Evolutionary conservation across 2,888 invertebrate species (phyloP).

Genomic region (Oxytorus armatus): DNA sequence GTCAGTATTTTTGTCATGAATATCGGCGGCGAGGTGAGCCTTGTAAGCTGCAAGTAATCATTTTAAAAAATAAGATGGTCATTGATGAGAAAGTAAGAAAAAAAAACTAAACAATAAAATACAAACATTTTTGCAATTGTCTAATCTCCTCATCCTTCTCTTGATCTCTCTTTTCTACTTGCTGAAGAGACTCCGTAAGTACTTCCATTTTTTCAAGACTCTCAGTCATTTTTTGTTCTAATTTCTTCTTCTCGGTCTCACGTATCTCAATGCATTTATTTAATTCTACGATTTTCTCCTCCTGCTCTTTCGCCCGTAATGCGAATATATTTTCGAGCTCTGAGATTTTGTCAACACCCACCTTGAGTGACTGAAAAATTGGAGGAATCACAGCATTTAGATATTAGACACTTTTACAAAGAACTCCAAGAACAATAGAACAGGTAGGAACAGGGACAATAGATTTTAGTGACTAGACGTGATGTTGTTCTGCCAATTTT

Average conservation of each 20-base stretch:
- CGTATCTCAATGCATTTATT: conserved; percentile 42
- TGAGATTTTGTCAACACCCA: conserved; percentile 35
- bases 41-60: conserved; percentile 49
- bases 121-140: conserved; percentile 76
- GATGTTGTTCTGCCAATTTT: too few species aligned
- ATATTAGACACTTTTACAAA: too few species aligned
- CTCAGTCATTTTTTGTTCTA: conserved; percentile 52
- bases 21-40: conserved; percentile 33
- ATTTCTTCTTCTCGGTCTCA: conserved; percentile 52
- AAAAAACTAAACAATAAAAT: background rate
- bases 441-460: too few species aligned
- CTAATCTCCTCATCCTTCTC: conserved; percentile 79
- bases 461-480: too few species aligned
- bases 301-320: conserved; percentile 26
- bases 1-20: conserved; percentile 71
- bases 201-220: conserved; percentile 53
- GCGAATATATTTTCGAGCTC: conserved; percentile 12
- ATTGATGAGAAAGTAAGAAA: background rate
- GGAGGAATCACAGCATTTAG: background rate
- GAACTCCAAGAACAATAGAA: too few species aligned
- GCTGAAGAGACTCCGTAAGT: conserved; percentile 65
- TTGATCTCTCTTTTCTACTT: conserved; percentile 66
- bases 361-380: conserved; percentile 44
- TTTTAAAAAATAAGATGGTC: background rate
- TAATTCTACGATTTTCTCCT: conserved; percentile 43